Evolutionary conservation across 2,888 invertebrate species (phyloP).

Genomic region (Lydus trimaculatus): DNA sequence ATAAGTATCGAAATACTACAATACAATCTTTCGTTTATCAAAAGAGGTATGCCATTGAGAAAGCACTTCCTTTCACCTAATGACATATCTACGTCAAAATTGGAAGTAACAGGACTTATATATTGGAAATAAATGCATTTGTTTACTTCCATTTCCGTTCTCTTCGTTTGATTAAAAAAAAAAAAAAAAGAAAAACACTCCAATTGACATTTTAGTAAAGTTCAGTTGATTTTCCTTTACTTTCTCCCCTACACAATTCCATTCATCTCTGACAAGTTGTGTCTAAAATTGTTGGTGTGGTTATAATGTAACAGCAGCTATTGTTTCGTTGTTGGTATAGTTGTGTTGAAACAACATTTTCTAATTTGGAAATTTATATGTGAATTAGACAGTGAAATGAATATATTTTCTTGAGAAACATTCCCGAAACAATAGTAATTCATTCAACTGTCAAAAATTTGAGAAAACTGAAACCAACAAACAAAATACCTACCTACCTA

Average conservation of each 20-base stretch:
- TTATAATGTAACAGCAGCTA: not conserved
- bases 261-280: not conserved
- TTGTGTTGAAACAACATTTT: not conserved
- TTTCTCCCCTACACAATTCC: not conserved
- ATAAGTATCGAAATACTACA: too few species aligned
- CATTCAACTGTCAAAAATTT: conserved; percentile 7
- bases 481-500: not conserved
- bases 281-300: not conserved
- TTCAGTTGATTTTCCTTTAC: not conserved
- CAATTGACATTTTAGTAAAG: not conserved
- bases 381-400: not conserved
- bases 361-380: conserved; percentile 4
- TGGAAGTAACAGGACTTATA: too few species aligned
- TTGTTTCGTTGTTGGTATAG: not conserved
- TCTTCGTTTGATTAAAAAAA: not conserved
- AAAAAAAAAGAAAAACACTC: too few species aligned
- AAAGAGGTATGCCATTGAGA: too few species aligned
- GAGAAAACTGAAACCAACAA: not conserved
- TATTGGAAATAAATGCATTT: not conserved
- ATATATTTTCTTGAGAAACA: not conserved
- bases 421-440: conserved; percentile 3
- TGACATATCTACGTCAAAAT: too few species aligned
- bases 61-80: too few species aligned
- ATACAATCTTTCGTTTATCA: too few species aligned
- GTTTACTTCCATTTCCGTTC: not conserved